These are phyloP conservation scores for Pelodytes ibericus DNA, from an alignment of 2,797 vertebrate species.

Conservation along the genomic window DNA sequence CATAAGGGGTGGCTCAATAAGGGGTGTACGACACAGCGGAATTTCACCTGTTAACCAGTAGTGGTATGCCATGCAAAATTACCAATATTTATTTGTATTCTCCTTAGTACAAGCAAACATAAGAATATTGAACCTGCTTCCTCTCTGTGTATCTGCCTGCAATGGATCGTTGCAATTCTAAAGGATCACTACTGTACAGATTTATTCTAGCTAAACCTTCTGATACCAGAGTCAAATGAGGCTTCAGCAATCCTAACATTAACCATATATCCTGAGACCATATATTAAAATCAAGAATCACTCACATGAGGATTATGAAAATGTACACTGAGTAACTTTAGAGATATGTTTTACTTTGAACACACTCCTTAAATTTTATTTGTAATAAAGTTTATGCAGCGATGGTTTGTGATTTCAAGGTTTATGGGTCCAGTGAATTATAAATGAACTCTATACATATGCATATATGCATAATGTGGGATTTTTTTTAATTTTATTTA, in stretches of 20 bases:
- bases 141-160: no score
- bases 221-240: neutral
- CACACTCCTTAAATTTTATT: neutral
- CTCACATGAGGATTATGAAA: neutral
- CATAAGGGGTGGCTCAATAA: no score
- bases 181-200: no score
- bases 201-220: neutral
- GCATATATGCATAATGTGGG: no score
- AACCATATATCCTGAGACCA: neutral
- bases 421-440: neutral
- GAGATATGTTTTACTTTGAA: neutral
- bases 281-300: slow-evolving; percentile 4
- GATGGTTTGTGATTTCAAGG: neutral
- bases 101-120: no score
- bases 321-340: neutral
- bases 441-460: neutral
- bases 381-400: neutral
- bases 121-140: no score
- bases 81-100: no score
- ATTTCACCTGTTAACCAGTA: no score
- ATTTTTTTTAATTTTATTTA: slow-evolving; percentile 11
- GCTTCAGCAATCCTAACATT: neutral
- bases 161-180: no score
- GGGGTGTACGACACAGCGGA: no score
- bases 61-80: no score